Base-by-base conservation (phyloP, 2,888 invertebrate species). In the Drosophila basisetae region DNA sequence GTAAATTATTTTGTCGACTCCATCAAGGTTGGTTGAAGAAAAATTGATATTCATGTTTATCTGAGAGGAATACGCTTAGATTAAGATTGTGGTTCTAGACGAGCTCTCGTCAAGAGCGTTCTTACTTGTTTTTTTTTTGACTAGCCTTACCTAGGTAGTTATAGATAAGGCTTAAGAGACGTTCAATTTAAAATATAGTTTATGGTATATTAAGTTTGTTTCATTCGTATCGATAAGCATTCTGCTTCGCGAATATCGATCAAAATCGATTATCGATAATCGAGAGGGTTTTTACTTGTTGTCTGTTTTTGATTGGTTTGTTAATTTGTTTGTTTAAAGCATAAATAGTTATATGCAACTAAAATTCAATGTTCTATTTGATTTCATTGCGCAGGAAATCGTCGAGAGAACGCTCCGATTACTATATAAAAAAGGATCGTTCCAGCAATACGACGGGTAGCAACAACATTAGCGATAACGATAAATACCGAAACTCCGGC, bases 391-490 rank as follows among this genome's bases (percentile, higher is more conserved):
- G 37, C 37, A 91, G 87, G 58, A 91, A 87, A 80, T 76, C 83
- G 0, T 90, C 86, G 0, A 73, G 92, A 13, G 93, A 93, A 11
- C 91, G 92, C 39, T 84, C 90, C 2, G 92, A 92, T 49, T 92
- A 92, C 54, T 92, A 93, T 63, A 82, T 86, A 11, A 89, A 90
- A 55, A 92, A 92, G 63, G 91, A 92, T 4, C 86, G 86, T 13
- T 72, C 82, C 7, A 79, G 73, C 25, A 83, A 85, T 54, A 60
- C 67, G 56, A 63, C 68, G 54, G 63, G 84, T 54, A 83, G 62
- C 70, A 89, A 87, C 59, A 83, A 84, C 43, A 78, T 81, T 5
- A 79, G 76, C 67, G 87, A 88, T 37, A 77, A 77, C 39, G 91
- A 93, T 41, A 91, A 93, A 61, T 92, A 93, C 66, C 87, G 92